These are phyloP conservation scores for Caenorhabditis sp. DNA, from an alignment of 2,888 invertebrate species.

Conservation along the genomic window DNA sequence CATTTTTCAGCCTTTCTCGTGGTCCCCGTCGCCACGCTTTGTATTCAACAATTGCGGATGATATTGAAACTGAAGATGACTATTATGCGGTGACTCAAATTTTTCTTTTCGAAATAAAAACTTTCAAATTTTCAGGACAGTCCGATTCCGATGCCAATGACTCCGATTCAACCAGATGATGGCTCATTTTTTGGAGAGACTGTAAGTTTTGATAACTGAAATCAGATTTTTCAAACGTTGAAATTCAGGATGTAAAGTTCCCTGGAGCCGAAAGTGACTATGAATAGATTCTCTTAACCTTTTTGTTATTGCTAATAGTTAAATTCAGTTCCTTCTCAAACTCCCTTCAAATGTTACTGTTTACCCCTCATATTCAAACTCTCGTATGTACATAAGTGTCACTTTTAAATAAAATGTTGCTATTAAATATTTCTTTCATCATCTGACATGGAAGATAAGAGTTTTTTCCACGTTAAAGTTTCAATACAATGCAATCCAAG, in stretches of 20 bases:
- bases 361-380: background rate
- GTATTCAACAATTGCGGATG: constrained; percentile 77
- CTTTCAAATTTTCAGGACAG: constrained; percentile 42
- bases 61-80: constrained; percentile 69
- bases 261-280: constrained; percentile 44
- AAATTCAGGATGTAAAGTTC: constrained; percentile 35
- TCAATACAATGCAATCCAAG: too few species aligned
- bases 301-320: background rate
- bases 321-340: background rate
- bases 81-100: constrained; percentile 38
- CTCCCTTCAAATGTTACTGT: background rate
- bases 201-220: constrained; percentile 10
- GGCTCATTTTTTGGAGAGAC: constrained; percentile 55
- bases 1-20: constrained; percentile 32
- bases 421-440: too few species aligned
- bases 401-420: background rate
- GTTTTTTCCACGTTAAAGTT: background rate
- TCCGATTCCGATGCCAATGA: constrained; percentile 54
- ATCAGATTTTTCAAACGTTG: background rate
- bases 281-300: constrained; percentile 12
- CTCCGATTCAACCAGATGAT: constrained; percentile 57
- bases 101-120: background rate
- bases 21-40: constrained; percentile 69
- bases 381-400: background rate
- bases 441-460: too few species aligned